Evolutionary conservation across 1,140 invertebrate species (phyloP), one percentile per base, ranked within the genome.

Genomic region (Proales similis): DNA sequence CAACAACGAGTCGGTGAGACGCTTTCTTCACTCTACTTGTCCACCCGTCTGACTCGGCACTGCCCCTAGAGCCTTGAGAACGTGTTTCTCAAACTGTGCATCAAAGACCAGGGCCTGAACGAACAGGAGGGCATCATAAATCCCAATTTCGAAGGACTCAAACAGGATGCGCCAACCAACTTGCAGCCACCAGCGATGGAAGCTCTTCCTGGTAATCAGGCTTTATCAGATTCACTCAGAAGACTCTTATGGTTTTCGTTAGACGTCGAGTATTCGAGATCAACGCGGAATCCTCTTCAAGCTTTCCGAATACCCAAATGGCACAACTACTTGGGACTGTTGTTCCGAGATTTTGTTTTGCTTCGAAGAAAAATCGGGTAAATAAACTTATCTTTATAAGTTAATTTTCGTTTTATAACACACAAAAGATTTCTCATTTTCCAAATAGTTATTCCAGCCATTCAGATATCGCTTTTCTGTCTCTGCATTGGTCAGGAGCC

Each of bases 401-500:
- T 7, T 19, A 30, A 20, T 29, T 30, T 0, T 27, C 20, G 39
- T 20, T 53, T 53, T 53, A 14, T 22, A 26, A 11, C 7, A 20
- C 2, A 14, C 46, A 43, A 20, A 66, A 73, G 72, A 22, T 68
- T 77, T 63, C 63, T 77, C 9, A 46, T 76, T 46, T 94, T 94
- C 75, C 88, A 93, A 69, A 89, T 93, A 69, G 83, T 85, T 7
- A 75, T 95, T 67, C 90, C 90, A 27, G 85, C 90, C 2, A 84
- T 89, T 75, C 89, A 95, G 79, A 88, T 90, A n/a, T 85, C 92
- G 43, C 81, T 94, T 3, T 95, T 96, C 79, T 95, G 90, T 74
- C 72, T 92, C 64, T 88, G 90, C 20, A 91, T 95, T 66, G 91
- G 91, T 61, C 81, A 86, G 22, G 87, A 91, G 70, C 91, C 91